Conservation (phyloP, 2,797 vertebrate genomes). For the Lagorchestes hirsutus region DNA sequence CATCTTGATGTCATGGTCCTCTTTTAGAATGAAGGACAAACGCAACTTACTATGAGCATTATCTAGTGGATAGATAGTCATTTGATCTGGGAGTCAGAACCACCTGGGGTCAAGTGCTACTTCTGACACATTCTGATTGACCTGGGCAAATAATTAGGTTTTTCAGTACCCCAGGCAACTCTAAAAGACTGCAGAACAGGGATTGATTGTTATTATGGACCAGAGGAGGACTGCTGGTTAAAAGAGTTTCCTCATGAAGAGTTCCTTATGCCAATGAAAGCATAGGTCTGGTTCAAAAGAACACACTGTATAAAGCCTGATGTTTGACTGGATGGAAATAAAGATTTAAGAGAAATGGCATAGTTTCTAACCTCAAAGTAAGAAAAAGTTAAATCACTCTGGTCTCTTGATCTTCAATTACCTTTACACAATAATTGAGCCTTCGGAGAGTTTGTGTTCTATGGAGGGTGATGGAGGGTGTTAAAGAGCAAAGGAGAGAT, state of each 20-base stretch:
- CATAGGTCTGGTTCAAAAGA: background rate
- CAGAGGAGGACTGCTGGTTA: background rate
- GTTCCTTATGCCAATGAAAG: background rate
- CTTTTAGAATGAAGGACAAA: too few species aligned
- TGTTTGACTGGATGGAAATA: background rate
- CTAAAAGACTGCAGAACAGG: background rate
- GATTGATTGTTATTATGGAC: background rate
- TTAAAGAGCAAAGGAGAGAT: too few species aligned
- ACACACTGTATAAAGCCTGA: background rate
- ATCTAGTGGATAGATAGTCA: background rate
- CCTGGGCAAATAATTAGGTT: background rate
- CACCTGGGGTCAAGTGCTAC: background rate
- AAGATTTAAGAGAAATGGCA: background rate
- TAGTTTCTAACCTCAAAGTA: background rate
- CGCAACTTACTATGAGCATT: background rate
- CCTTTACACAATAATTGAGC: background rate
- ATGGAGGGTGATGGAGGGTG: background rate
- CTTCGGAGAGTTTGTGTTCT: background rate
- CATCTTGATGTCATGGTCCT: too few species aligned
- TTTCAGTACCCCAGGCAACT: background rate
- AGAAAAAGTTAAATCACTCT: background rate
- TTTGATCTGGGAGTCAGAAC: background rate
- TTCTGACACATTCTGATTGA: background rate
- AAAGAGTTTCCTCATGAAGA: background rate
- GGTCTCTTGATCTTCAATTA: background rate